Percentiles rank a stretch among this genome's conserved stretches.
phyloP scores from a whole-genome alignment of 2,888 invertebrate genomes.

The Brachypalpus laphriformis region DNA sequence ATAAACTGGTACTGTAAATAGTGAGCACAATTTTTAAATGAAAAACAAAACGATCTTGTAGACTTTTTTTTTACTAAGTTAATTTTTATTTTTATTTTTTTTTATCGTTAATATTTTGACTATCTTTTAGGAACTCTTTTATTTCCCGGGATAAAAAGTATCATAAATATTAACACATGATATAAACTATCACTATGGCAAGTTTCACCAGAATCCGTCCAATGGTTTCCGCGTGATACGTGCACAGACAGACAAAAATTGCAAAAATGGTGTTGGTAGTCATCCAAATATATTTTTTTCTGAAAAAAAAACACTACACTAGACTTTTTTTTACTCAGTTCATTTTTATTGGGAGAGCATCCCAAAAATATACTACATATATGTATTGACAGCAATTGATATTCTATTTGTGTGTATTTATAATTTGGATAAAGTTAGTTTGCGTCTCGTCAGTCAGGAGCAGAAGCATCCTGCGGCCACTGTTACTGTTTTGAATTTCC shows the following conservation, averaged over 20 bases:
- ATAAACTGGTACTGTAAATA: slow-evolving; percentile 67
- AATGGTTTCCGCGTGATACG: no score
- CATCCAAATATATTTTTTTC: no score
- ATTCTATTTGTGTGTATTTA: slow-evolving; percentile 32
- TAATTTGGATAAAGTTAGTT: slow-evolving; percentile 16
- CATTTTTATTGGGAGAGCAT: slow-evolving; percentile 45
- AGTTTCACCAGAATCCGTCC: no score
- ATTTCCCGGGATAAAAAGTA: no score
- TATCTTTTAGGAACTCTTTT: no score
- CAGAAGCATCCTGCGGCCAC: slow-evolving; percentile 82
- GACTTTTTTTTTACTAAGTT: slow-evolving; percentile 51
- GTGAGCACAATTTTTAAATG: slow-evolving; percentile 50
- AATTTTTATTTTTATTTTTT: slow-evolving; percentile 61
- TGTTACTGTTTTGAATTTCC: slow-evolving; percentile 81
- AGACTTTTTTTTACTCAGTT: slow-evolving; percentile 51
- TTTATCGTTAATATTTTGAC: no score
- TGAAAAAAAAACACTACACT: slow-evolving; percentile 20
- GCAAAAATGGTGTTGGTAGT: no score
- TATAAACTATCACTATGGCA: no score
- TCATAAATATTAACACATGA: no score
- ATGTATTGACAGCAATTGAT: slow-evolving; percentile 43
- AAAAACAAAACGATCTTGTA: slow-evolving; percentile 17
- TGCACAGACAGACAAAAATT: no score
- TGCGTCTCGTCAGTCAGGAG: slow-evolving; percentile 65
- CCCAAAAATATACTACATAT: slow-evolving; percentile 12